phyloP scores from a whole-genome alignment of 2,797 vertebrate genomes.

The Enteromius thamalakanensis region DNA sequence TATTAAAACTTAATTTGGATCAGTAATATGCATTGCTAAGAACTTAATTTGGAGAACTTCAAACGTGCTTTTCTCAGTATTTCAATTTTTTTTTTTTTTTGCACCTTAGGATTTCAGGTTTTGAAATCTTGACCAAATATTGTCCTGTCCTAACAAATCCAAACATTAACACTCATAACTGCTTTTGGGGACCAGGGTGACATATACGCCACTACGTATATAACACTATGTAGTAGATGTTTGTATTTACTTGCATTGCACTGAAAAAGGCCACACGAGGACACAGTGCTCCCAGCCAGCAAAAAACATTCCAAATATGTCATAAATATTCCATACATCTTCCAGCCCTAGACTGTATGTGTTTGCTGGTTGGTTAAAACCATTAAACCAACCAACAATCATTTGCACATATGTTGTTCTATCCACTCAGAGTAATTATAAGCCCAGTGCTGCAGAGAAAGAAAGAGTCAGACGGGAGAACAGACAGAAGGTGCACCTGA shows the following conservation, averaged over 20 bases:
- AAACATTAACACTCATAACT: too few relatives aligned
- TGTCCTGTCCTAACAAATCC: too few relatives aligned
- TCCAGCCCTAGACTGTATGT: neutral
- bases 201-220: neutral
- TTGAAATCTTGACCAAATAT: too few relatives aligned
- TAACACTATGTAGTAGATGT: neutral
- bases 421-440: constrained; percentile 16
- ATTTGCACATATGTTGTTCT: constrained; percentile 44
- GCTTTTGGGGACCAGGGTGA: too few relatives aligned
- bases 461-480: neutral
- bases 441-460: constrained; percentile 6
- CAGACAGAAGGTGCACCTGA: constrained; percentile 19
- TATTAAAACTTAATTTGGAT: too few relatives aligned
- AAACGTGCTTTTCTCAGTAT: too few relatives aligned
- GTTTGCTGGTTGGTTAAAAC: neutral
- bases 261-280: neutral
- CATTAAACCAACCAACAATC: neutral
- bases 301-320: neutral
- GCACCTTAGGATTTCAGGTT: too few relatives aligned
- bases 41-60: too few relatives aligned
- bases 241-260: neutral
- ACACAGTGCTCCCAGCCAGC: neutral
- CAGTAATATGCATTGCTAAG: too few relatives aligned
- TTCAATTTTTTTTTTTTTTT: too few relatives aligned
- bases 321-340: neutral